A percentile compares a stretch with the other conserved stretches of the same genome.
These are phyloP conservation scores for Chondrosia reniformis DNA, from an alignment of 37 sponge, comb jelly and placozoan species.

Conservation along the genomic window DNA sequence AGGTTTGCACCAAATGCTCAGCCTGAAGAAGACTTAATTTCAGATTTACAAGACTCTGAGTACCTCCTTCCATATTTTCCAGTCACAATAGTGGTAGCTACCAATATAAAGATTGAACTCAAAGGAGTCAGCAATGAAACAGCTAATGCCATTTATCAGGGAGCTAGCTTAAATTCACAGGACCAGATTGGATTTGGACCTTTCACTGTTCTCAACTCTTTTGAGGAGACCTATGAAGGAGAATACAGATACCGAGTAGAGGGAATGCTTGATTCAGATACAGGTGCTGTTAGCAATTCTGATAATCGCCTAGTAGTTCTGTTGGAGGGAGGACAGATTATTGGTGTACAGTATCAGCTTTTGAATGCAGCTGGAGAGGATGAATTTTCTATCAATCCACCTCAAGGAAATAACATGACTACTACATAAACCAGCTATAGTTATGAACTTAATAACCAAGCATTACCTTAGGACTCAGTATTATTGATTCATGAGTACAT, in stretches of 20 bases:
- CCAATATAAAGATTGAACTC: neutral
- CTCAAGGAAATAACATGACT: too few species aligned
- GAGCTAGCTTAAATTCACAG: neutral
- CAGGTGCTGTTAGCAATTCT: neutral
- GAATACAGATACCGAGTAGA: neutral
- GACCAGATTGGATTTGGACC: neutral
- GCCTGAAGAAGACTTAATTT: neutral
- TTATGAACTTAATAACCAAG: too few species aligned
- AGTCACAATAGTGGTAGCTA: neutral
- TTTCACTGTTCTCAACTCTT: neutral
- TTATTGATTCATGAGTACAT: too few species aligned
- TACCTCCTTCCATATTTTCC: conserved; percentile 6
- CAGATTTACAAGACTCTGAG: neutral
- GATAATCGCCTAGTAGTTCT: neutral
- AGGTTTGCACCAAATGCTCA: neutral
- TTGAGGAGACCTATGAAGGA: neutral
- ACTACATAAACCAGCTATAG: too few species aligned
- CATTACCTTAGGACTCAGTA: too few species aligned
- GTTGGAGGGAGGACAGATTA: conserved; percentile 6
- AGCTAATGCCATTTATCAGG: neutral
- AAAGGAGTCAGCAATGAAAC: neutral
- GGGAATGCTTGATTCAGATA: neutral
- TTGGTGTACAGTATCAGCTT: neutral
- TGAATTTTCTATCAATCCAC: too few species aligned
- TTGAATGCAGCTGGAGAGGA: neutral